phyloP scores from a whole-genome alignment of 1,140 invertebrate genomes.

The Holotrichia oblita region DNA sequence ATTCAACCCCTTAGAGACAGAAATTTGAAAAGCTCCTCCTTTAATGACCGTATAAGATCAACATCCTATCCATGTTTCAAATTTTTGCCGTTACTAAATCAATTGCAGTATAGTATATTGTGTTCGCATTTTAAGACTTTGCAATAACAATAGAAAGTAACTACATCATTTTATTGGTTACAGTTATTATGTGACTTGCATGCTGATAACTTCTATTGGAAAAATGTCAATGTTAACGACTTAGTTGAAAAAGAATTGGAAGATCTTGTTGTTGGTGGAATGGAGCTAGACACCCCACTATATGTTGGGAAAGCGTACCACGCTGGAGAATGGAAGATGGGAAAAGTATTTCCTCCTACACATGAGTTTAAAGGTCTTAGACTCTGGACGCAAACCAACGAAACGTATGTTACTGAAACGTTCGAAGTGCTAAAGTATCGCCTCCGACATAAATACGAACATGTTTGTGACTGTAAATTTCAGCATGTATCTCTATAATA shows the following conservation, averaged over 20 bases:
- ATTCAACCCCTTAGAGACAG: no score
- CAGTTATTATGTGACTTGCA: background rate
- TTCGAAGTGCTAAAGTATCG: background rate
- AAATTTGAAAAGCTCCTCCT: no score
- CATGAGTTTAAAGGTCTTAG: background rate
- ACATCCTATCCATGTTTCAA: no score
- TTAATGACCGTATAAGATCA: no score
- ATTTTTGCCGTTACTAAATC: no score
- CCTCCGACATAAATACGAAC: background rate
- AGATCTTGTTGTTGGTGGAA: background rate
- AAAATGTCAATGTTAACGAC: background rate
- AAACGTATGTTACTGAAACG: background rate
- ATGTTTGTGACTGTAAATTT: slow-evolving; percentile 2
- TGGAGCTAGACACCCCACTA: background rate
- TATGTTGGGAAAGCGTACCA: background rate
- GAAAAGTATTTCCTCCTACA: background rate
- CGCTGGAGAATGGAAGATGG: background rate
- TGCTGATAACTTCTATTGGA: background rate
- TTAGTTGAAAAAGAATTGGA: background rate
- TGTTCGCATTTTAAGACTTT: no score
- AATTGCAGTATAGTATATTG: no score
- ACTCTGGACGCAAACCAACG: background rate
- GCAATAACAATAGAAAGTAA: no score
- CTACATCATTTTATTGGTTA: background rate
- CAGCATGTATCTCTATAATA: background rate